Percentiles rank a stretch among this genome's conserved stretches.
phyloP scores from a whole-genome alignment of 1,140 invertebrate species.

The Drosophila truncata region DNA sequence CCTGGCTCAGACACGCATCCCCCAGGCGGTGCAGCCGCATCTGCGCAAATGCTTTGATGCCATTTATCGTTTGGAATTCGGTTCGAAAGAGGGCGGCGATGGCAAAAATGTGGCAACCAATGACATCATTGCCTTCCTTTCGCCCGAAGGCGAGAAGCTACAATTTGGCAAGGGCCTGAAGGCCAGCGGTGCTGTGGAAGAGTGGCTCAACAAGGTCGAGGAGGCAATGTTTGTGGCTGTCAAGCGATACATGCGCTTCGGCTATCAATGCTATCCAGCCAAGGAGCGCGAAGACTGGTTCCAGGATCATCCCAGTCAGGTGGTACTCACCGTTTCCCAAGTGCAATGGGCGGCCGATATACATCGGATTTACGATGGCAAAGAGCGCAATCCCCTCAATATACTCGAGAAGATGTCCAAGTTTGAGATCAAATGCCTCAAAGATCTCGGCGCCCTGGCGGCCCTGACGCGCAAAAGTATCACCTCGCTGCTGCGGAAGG shows the following conservation, averaged over 20 bases:
- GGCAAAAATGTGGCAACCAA: conserved; percentile 87
- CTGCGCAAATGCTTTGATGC: conserved; percentile 96
- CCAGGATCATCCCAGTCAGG: conserved; percentile 86
- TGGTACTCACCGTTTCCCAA: conserved; percentile 93
- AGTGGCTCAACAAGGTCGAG: conserved; percentile 95
- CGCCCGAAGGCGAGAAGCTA: conserved; percentile 93
- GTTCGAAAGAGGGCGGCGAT: conserved; percentile 85
- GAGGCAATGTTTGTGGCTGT: conserved; percentile 92
- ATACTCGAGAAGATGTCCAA: conserved; percentile 87
- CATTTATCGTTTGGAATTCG: conserved; percentile 92
- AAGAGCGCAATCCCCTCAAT: conserved; percentile 70
- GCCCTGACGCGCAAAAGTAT: conserved; percentile 91
- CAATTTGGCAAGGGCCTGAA: conserved; percentile 92
- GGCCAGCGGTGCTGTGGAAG: conserved; percentile 94
- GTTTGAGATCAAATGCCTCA: conserved; percentile 90
- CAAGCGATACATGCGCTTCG: conserved; percentile 90
- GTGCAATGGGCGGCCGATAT: conserved; percentile 94
- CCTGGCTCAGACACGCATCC: conserved; percentile 94
- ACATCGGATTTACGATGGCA: conserved; percentile 89
- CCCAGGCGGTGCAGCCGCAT: conserved; percentile 94
- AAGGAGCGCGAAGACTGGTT: conserved; percentile 84
- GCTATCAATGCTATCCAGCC: conserved; percentile 85
- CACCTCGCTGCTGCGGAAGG: conserved; percentile 89
- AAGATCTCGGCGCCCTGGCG: conserved; percentile 92
- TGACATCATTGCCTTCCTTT: conserved; percentile 94